These are phyloP conservation scores for Stichopus horrens DNA, from an alignment of 53 echinoderm and acorn worm species.

Conservation along the genomic window DNA sequence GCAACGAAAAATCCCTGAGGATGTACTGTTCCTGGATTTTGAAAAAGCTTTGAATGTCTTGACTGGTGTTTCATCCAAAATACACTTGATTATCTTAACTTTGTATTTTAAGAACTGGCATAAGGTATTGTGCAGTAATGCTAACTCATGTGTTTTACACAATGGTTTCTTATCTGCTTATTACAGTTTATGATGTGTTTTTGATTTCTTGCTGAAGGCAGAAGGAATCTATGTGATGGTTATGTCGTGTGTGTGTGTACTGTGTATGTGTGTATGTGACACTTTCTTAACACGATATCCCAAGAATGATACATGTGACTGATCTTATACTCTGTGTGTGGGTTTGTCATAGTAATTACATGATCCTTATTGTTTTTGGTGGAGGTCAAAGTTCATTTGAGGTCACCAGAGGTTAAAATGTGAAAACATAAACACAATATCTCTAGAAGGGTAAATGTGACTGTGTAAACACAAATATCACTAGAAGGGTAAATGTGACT, in stretches of 20 bases:
- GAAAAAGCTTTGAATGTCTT: neutral
- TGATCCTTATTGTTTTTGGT: neutral
- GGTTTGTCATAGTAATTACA: neutral
- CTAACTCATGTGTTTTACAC: neutral
- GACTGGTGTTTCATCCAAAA: neutral
- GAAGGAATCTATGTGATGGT: neutral
- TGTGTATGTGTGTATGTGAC: neutral
- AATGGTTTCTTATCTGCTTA: neutral
- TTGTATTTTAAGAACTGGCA: neutral
- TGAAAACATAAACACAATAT: neutral
- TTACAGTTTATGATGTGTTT: neutral
- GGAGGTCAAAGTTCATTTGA: neutral
- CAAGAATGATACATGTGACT: neutral
- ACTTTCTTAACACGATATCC: neutral
- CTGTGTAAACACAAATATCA: neutral
- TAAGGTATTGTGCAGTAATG: neutral
- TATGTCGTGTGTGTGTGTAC: neutral
- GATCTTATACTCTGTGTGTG: neutral
- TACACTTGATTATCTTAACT: conserved; percentile 2
- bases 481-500: neutral
- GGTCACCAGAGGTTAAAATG: neutral
- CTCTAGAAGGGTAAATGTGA: neutral
- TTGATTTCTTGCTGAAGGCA: neutral
- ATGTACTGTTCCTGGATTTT: neutral
- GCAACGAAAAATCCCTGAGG: neutral